Base-by-base conservation (phyloP, 2,888 invertebrate species). In the Tachina fera region DNA sequence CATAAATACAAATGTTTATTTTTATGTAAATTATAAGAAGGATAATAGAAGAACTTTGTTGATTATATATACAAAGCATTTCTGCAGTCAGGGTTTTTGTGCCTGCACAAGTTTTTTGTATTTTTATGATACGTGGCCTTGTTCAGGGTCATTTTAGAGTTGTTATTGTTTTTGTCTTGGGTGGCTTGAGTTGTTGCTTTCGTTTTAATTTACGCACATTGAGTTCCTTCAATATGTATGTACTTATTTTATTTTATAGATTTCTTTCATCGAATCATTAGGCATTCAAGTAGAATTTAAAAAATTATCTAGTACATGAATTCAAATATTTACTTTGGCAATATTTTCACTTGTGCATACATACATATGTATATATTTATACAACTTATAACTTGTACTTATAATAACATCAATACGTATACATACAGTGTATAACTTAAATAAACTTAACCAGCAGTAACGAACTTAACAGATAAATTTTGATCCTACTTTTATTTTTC, bases 71-170 rank as follows among this genome's bases (percentile, higher is more conserved):
- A 19, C 8, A 13, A 49, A 39, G 9, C 11, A 8, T 16, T 79
- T 71, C 47, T 79, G 13, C 14, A 19, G 3, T 47, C 41, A 14
- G 19, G 53, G 53, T 22, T 74, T 13, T 67, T 16, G 72, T 72
- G 65, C 19, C 67, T 19, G 39, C 61, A 13, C 16, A 61, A 53
- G 45, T 75, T 45, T 53, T n/a, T 51, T 83, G 16, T 77, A 51
- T 45, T 65, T 65, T 53, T 47, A 51, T 67, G 79, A 53, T 71
- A 76, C 71, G 49, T 86, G 83, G 83, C 86, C 86, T 79, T 82
- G 60, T 67, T 79, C 86, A 86, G 83, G 83, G 86, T 83, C 83
- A 86, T 61, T 65, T 60, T 70, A 76, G 65, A 71, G 65, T 67
- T 76, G 31, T 43, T 60, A 11, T 84, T 76, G 60, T 72, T 75